Evolutionary conservation across 64 coral and sea anemone species (phyloP), one percentile per base, ranked within the genome.

Genomic region (Porites lutea): DNA sequence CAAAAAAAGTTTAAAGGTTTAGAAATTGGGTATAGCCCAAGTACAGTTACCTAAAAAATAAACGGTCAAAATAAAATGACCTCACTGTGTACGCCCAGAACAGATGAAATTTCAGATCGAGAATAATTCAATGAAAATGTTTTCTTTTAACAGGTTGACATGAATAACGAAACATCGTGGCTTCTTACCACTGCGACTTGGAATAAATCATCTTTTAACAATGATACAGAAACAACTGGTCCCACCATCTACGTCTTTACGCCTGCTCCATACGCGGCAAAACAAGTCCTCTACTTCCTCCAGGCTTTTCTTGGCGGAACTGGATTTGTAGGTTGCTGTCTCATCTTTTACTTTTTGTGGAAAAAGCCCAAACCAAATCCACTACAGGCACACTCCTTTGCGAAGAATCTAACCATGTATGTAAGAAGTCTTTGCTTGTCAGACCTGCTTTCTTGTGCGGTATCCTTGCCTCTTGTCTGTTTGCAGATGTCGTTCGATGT

Each of bases 401-500:
- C 46, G 78, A 61, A 61, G 5, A 80, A 80, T 21, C 21, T 80
- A 12, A 59, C 27, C 19, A 59, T 80, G 54, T 80, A 54, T 6
- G 2, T 80, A 60, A 59, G 54, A 6, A 88, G 67, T 8, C 16
- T 88, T 19, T 23, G 51, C 47, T 14, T 60, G 70, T 88, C 86
- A 5, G 72, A 88, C n/a, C 8, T 88, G 3, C 48, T 88, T 3
- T 53, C 64, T 16, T 20, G 48, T 48, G 48, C 21, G 3, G 21
- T 88, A 6, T 45, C 83, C 1, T 19, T 88, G 0, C 86, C 86
- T 72, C 70, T 88, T 11, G 1, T 59, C 7, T 48, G 65, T 71
- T 48, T 59, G 47, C 65, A 71, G 62, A 22, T 71, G 48, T 75
- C 27, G n/a, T 49, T 88, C 8, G 89, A 91, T 62, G 52, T 91